Percentiles rank a stretch among this genome's conserved stretches.
phyloP scores from a whole-genome alignment of 2,113 vertebrate genomes.

The Copsychus sechellarum region DNA sequence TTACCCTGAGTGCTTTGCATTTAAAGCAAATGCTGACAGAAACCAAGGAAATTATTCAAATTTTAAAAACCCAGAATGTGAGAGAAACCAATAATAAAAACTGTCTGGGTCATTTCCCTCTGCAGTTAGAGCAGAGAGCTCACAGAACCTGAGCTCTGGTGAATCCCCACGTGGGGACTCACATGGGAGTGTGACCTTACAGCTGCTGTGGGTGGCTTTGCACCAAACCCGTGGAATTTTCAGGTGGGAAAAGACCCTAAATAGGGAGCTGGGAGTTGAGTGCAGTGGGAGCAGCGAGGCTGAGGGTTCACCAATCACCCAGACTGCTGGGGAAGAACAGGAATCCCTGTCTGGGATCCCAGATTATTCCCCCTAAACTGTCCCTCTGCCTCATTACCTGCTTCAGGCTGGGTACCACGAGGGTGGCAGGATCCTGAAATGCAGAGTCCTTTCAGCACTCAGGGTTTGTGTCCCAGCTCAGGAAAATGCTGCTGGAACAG shows the following conservation, averaged over 20 bases:
- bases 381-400: neutral
- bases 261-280: fast-evolving
- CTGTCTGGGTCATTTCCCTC: neutral
- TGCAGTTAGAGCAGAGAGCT: neutral
- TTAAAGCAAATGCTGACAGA: neutral
- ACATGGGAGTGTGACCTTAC: fast-evolving
- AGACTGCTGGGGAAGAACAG: fast-evolving
- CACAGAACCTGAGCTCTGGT: neutral
- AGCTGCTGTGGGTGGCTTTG: neutral
- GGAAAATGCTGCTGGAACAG: neutral
- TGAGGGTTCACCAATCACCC: neutral
- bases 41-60: neutral
- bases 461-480: neutral
- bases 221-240: neutral
- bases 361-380: neutral
- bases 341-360: neutral
- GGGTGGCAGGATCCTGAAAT: neutral
- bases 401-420: neutral
- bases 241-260: neutral
- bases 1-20: neutral
- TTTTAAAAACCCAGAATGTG: neutral
- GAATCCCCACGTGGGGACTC: too few relatives aligned
- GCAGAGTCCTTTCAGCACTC: neutral
- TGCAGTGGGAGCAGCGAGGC: neutral
- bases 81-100: neutral